These are phyloP conservation scores for Trissoscelio sp. DNA, from an alignment of 2,888 invertebrate species.

Conservation along the genomic window DNA sequence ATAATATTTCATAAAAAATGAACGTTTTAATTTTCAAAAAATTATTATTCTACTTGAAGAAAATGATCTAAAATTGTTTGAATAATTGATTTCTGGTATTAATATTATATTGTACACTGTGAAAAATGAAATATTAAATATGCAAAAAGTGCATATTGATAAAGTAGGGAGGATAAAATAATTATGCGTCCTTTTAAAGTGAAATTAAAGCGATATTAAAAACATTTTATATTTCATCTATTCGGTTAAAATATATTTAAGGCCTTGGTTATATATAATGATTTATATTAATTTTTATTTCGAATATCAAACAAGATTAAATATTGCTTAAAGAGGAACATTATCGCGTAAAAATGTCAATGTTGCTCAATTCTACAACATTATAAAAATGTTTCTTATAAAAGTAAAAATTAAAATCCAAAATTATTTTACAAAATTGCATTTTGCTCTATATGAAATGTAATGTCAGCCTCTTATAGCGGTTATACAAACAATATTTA, in stretches of 20 bases:
- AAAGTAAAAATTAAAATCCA: not conserved
- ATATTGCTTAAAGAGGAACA: not conserved
- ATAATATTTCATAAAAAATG: no score
- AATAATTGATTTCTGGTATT: no score
- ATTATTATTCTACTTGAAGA: no score
- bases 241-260: constrained; percentile 1
- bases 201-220: not conserved
- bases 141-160: not conserved
- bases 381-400: not conserved
- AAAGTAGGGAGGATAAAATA: no score
- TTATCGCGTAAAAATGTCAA: not conserved
- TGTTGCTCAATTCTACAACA: not conserved
- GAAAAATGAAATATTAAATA: not conserved
- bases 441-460: not conserved
- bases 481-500: not conserved
- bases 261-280: not conserved
- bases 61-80: no score
- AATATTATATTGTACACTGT: no score
- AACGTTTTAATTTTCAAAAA: no score
- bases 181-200: no score
- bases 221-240: not conserved
- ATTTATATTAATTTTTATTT: not conserved
- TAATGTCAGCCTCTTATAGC: not conserved
- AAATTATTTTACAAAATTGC: not conserved
- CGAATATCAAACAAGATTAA: not conserved